phyloP scores from a whole-genome alignment of 2,113 vertebrate genomes.

The Galbula dea region DNA sequence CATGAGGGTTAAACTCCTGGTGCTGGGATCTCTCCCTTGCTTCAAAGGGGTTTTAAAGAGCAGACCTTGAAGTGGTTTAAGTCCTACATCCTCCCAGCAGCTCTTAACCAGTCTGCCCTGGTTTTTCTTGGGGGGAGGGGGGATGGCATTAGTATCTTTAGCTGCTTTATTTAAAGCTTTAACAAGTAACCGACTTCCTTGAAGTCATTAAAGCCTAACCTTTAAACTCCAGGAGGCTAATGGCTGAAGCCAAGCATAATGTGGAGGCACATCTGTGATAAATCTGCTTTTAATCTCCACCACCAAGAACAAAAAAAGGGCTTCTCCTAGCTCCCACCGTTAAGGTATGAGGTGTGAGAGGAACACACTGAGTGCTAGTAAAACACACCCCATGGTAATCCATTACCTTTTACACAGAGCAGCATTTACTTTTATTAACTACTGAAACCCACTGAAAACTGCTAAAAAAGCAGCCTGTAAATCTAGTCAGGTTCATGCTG shows the following conservation, averaged over 20 bases:
- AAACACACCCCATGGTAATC: conserved; percentile 4
- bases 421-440: conserved; percentile 55
- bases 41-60: background rate
- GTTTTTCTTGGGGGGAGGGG: no score
- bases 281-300: conserved; percentile 39
- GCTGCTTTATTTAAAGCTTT: conserved; percentile 4
- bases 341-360: background rate
- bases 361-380: conserved; percentile 8
- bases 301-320: no score
- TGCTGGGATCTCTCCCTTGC: background rate
- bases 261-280: conserved; percentile 26
- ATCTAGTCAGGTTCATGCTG: background rate
- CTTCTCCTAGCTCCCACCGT: background rate
- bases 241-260: conserved; percentile 33
- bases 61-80: background rate
- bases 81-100: background rate
- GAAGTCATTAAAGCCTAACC: conserved; percentile 58
- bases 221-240: conserved; percentile 60
- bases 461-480: background rate
- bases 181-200: conserved; percentile 46
- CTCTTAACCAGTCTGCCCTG: conserved; percentile 19
- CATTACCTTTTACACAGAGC: conserved; percentile 31
- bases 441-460: conserved; percentile 32
- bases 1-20: background rate
- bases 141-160: background rate